These are phyloP conservation scores for Agriopis marginaria DNA, from an alignment of 2,888 invertebrate genomes.

Conservation along the genomic window DNA sequence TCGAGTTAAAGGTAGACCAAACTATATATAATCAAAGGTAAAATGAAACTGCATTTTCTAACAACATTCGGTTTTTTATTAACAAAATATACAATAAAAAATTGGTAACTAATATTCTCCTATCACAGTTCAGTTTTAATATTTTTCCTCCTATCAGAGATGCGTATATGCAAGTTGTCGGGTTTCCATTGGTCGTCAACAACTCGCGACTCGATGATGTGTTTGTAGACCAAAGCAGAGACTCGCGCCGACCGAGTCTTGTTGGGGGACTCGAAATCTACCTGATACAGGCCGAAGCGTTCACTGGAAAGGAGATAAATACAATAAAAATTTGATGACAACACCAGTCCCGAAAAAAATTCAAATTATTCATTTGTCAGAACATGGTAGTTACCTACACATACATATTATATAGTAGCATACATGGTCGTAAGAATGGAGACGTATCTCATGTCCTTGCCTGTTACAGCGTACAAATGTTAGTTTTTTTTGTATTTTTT, in stretches of 20 bases:
- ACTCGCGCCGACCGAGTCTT: conserved; percentile 87
- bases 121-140: conserved; percentile 53
- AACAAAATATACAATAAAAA: neutral
- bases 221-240: conserved; percentile 86
- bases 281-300: conserved; percentile 89
- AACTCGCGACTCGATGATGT: conserved; percentile 62
- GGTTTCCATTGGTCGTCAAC: conserved; percentile 67
- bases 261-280: conserved; percentile 87
- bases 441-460: too few relatives aligned
- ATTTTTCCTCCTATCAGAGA: conserved; percentile 50
- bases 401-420: too few relatives aligned
- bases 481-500: too few relatives aligned
- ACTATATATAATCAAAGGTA: too few relatives aligned
- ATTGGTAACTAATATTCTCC: neutral
- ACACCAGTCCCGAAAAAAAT: too few relatives aligned
- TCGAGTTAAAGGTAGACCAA: too few relatives aligned
- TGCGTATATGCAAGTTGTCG: conserved; percentile 56
- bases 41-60: neutral
- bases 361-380: too few relatives aligned
- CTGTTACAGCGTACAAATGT: too few relatives aligned
- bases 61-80: neutral
- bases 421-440: too few relatives aligned
- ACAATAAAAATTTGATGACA: neutral
- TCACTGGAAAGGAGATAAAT: conserved; percentile 62
- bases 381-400: too few relatives aligned